These are phyloP conservation scores for Ochotona princeps DNA, from an alignment of 2,113 vertebrate species.

Conservation along the genomic window DNA sequence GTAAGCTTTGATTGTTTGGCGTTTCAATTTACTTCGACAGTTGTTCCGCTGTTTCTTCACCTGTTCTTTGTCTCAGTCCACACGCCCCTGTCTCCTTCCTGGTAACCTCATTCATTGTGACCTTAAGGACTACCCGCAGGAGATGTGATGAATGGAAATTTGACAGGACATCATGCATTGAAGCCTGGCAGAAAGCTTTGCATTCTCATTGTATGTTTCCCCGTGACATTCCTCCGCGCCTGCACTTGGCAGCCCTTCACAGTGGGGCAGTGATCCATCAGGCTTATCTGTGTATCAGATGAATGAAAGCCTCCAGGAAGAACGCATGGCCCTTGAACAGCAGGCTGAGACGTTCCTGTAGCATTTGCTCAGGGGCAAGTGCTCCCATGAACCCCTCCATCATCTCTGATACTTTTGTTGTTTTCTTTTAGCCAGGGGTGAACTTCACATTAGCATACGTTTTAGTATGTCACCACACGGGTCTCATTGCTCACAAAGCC, in stretches of 20 bases:
- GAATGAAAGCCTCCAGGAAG: constrained; percentile 49
- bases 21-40: neutral
- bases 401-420: neutral
- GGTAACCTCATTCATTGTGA: neutral
- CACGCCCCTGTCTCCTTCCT: neutral
- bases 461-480: neutral
- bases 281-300: constrained; percentile 42
- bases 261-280: constrained; percentile 33
- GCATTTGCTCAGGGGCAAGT: constrained; percentile 46
- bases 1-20: neutral
- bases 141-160: neutral
- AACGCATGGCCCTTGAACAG: neutral
- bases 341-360: constrained; percentile 12
- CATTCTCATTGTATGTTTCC: neutral
- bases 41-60: neutral
- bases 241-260: neutral
- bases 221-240: neutral
- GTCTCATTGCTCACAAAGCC: neutral
- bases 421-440: neutral
- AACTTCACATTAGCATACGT: neutral
- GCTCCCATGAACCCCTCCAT: neutral
- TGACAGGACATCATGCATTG: neutral
- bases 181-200: neutral
- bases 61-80: neutral
- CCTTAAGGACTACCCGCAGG: neutral